Conservation (phyloP, 2,113 vertebrate genomes). For the Myiozetetes cayanensis region DNA sequence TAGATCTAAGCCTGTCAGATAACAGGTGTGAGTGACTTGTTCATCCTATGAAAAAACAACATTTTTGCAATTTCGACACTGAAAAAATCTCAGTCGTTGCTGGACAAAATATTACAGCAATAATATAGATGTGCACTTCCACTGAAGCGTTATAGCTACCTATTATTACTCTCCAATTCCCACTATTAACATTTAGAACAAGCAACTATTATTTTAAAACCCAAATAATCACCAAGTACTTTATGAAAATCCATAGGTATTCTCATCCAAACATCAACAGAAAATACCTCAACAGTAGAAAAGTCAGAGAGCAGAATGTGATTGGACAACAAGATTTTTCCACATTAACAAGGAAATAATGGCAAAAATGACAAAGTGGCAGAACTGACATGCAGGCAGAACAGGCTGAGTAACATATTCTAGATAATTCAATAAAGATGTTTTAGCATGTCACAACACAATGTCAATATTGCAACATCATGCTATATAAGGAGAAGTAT, state of each 20-base stretch:
- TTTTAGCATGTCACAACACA: not conserved
- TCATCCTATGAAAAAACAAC: not conserved
- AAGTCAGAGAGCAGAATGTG: not conserved
- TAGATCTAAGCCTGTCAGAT: not conserved
- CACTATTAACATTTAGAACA: not conserved
- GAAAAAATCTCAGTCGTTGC: not conserved
- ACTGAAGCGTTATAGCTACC: not conserved
- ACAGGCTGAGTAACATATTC: not conserved
- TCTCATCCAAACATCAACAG: not conserved
- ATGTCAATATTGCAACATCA: not conserved
- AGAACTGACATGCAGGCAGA: not conserved
- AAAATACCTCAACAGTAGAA: not conserved
- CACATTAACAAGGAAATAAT: not conserved
- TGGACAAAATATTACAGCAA: not conserved
- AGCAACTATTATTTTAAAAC: not conserved
- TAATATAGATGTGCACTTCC: not conserved
- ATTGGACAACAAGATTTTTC: not conserved
- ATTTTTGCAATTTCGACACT: not conserved
- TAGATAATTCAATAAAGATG: not conserved
- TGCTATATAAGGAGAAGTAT: not conserved
- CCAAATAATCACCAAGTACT: not conserved
- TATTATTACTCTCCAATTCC: not conserved
- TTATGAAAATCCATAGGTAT: not conserved
- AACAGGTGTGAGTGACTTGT: not conserved
- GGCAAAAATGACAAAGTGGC: not conserved